Conservation (phyloP, 2,797 vertebrate genomes). For the Telmatherina bonti region DNA sequence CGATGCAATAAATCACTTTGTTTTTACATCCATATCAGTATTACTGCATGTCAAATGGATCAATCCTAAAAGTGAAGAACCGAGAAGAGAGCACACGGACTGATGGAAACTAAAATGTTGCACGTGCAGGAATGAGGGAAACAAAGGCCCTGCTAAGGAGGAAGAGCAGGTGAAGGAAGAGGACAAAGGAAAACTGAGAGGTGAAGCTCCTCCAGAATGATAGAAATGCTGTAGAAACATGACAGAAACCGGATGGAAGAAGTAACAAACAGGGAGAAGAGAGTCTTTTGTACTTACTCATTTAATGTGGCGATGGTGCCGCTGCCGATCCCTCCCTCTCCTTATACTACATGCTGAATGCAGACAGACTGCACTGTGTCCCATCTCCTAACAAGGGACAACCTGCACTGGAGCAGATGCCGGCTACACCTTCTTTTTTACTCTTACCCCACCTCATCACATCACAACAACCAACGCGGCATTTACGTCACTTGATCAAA, state of each 20-base stretch:
- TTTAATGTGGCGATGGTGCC: slow-evolving; percentile 61
- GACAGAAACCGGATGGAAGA: slow-evolving; percentile 13
- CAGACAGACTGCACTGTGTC: slow-evolving; percentile 56
- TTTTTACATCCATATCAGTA: slow-evolving; percentile 45
- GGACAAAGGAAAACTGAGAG: slow-evolving; percentile 40
- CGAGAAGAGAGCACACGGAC: slow-evolving; percentile 12
- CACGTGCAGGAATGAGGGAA: slow-evolving; percentile 25
- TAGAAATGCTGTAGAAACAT: slow-evolving; percentile 28
- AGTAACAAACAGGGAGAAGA: slow-evolving; percentile 16
- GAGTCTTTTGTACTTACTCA: slow-evolving; percentile 72
- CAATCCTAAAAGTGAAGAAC: slow-evolving; percentile 31
- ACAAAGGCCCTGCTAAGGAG: slow-evolving; percentile 21
- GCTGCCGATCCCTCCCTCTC: slow-evolving; percentile 59
- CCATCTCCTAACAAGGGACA: slow-evolving; percentile 60
- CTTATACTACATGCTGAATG: slow-evolving; percentile 69
- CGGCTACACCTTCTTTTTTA: slow-evolving; percentile 64
- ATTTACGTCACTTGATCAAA: slow-evolving; percentile 62
- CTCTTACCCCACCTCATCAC: slow-evolving; percentile 59
- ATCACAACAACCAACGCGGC: slow-evolving; percentile 52
- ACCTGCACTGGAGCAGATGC: slow-evolving; percentile 68
- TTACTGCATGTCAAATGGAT: slow-evolving; percentile 41
- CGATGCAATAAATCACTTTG: slow-evolving; percentile 57
- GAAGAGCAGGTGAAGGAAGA: slow-evolving; percentile 24
- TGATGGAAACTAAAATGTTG: slow-evolving; percentile 34
- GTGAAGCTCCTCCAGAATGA: slow-evolving; percentile 13